Evolutionary conservation across 2,113 vertebrate genomes (phyloP).

Genomic region (Stegastes partitus): DNA sequence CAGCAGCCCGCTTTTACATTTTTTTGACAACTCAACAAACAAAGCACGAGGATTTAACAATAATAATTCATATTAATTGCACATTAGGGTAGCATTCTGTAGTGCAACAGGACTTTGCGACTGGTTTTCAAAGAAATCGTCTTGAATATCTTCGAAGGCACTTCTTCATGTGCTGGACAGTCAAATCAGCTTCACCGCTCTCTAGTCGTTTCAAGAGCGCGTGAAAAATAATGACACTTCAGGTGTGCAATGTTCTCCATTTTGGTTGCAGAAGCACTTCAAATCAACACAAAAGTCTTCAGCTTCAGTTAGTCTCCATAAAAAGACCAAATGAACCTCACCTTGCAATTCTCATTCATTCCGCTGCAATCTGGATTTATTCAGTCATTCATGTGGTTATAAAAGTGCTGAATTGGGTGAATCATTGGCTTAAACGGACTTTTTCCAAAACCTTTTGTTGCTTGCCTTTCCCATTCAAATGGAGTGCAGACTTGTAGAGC

Average conservation of each 20-base stretch:
- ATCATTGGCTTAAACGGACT: conserved; percentile 54
- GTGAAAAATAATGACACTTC: conserved; percentile 44
- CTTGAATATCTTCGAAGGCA: conserved; percentile 47
- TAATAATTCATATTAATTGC: conserved; percentile 48
- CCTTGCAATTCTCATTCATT: conserved; percentile 17
- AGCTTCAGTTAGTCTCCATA: conserved; percentile 21
- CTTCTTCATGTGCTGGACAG: conserved; percentile 39
- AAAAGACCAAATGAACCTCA: conserved; percentile 9
- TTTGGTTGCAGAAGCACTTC: conserved; percentile 78
- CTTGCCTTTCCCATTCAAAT: conserved; percentile 34
- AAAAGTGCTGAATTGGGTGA: conserved; percentile 40
- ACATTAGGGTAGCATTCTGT: conserved; percentile 41
- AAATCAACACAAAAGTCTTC: conserved; percentile 27
- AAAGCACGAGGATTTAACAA: conserved; percentile 28
- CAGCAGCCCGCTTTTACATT: conserved; percentile 24
- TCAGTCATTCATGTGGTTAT: conserved; percentile 21
- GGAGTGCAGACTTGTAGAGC: conserved; percentile 14
- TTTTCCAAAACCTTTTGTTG: conserved; percentile 36
- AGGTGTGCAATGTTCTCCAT: conserved; percentile 43
- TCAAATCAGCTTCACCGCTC: conserved; percentile 27
- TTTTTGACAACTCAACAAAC: conserved; percentile 10
- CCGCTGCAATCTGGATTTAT: conserved; percentile 13
- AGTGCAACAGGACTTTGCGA: conserved; percentile 43
- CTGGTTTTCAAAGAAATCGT: not conserved
- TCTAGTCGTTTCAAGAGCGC: conserved; percentile 25